Base-by-base conservation (phyloP, 1,140 invertebrate genomes). In the Dendroctonus ponderosae region DNA sequence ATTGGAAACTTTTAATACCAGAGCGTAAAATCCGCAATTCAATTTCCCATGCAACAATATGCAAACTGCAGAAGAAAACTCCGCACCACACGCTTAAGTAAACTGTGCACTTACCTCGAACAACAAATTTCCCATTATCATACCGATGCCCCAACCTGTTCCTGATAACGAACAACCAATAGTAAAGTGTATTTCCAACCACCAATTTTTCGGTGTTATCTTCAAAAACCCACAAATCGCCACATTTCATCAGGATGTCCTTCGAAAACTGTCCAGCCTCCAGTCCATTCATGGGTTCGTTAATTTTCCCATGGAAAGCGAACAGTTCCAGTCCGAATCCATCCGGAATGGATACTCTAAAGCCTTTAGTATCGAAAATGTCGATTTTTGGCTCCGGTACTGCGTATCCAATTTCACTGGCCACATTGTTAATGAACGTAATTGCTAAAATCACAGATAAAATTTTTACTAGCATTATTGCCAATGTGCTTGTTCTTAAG, bases 161-260 rank as follows among this genome's bases (percentile, higher is more conserved):
- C 61, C 80, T 82, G 7, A 84, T 76, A 5, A 85, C 81, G 66
- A 83, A 83, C 14, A 85, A n/a, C 84, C 84, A 85, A 65, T 80
- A 84, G 73, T 85, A 80, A 73, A 85, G 74, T 11, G 74, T 74
- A 71, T 85, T 83, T 0, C 81, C 82, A n/a, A 46, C 14, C 53
- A 79, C 74, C 14, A 85, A 70, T 53, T 72, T 74, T 0, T 78
- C 78, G 0, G 53, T 75, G 8, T 57, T 69, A 72, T 85, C 80
- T 66, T 81, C 71, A 54, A 81, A 85, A 7, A 77, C 75, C 84
- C 84, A 85, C 52, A 72, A 72, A 6, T 79, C 79, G 64, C 80
- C 77, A 38, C 74, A 74, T 26, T 72, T 68, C 52, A 75, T 77
- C 11, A 78, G 15, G 56, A 84, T 78, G 61, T 85, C 83, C 51